phyloP scores from a whole-genome alignment of 2,888 invertebrate species.

The Operophtera brumata region DNA sequence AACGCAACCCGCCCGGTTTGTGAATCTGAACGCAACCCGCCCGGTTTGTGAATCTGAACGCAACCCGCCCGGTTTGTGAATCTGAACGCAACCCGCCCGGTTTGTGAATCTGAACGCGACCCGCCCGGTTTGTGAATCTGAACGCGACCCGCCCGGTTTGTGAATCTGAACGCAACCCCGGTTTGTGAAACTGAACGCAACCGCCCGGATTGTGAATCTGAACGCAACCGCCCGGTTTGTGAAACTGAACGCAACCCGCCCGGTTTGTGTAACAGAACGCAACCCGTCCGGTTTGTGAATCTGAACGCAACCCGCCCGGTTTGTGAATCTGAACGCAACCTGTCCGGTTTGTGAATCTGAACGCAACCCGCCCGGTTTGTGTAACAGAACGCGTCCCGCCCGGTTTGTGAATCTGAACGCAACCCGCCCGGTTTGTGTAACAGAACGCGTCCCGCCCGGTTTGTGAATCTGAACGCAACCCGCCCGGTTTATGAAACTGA shows the following conservation, averaged over 20 bases:
- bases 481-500: background rate
- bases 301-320: too few relatives aligned
- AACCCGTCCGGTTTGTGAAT: too few relatives aligned
- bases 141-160: too few relatives aligned
- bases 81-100: background rate
- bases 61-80: background rate
- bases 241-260: background rate
- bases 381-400: too few relatives aligned
- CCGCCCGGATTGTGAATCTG: too few relatives aligned
- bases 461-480: background rate
- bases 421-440: background rate
- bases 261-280: background rate
- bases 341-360: too few relatives aligned
- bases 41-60: background rate
- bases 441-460: background rate
- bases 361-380: too few relatives aligned
- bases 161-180: too few relatives aligned
- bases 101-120: too few relatives aligned
- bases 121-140: too few relatives aligned
- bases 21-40: background rate
- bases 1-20: background rate
- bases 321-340: too few relatives aligned
- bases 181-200: too few relatives aligned
- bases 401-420: background rate
- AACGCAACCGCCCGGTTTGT: background rate